phyloP scores from a whole-genome alignment of 2,113 vertebrate genomes.

The Epinephelus lanceolatus region DNA sequence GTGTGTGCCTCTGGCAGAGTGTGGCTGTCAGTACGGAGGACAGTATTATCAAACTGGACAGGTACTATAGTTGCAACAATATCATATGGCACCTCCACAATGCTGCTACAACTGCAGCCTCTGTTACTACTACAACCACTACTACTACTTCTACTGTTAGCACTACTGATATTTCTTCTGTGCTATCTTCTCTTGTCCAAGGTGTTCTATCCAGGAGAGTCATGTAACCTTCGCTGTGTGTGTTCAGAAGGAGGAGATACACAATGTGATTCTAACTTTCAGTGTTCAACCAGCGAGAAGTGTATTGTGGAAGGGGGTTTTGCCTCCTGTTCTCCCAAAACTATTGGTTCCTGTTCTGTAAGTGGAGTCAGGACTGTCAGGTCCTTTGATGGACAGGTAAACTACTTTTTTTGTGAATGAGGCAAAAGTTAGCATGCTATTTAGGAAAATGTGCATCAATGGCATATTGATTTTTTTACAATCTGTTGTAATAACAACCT shows the following conservation, averaged over 20 bases:
- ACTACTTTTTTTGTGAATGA: not conserved
- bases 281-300: conserved; percentile 18
- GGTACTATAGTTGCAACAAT: conserved; percentile 10
- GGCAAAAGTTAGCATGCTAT: not conserved
- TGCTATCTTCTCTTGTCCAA: not conserved
- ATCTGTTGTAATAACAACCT: too few relatives aligned
- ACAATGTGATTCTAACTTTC: conserved; percentile 4
- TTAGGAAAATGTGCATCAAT: not conserved
- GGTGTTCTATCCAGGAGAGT: conserved; percentile 35
- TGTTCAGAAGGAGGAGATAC: conserved; percentile 23
- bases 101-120: not conserved
- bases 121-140: not conserved
- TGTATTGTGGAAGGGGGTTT: conserved; percentile 22
- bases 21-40: conserved; percentile 41
- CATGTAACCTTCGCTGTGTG: conserved; percentile 33
- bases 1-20: conserved; percentile 46
- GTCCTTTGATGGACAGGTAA: conserved; percentile 49
- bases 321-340: conserved; percentile 9
- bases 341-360: conserved; percentile 36
- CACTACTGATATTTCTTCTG: not conserved
- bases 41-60: conserved; percentile 32
- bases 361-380: conserved; percentile 7
- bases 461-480: not conserved
- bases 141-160: not conserved
- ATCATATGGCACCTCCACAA: not conserved